Evolutionary conservation across 2,113 vertebrate genomes (phyloP).

Genomic region (Chunga burmeisteri): DNA sequence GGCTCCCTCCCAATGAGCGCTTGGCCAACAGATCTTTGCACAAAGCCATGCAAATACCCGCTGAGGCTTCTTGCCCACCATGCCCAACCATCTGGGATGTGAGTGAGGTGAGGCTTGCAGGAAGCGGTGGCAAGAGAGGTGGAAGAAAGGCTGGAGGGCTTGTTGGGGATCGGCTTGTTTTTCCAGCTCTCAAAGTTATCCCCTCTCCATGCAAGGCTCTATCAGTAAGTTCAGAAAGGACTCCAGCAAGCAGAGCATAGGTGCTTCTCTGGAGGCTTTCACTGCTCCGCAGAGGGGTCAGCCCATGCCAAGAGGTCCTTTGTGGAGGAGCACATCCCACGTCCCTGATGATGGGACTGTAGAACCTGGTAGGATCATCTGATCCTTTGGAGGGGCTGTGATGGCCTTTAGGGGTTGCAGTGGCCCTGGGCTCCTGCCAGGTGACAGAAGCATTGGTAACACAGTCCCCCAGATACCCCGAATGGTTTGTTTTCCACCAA

Average conservation of each 20-base stretch:
- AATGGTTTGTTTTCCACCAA: background rate
- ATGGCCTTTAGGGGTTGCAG: background rate
- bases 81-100: background rate
- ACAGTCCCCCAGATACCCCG: no score
- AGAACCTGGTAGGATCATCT: background rate
- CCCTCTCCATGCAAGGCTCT: background rate
- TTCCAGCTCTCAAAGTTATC: background rate
- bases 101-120: rapidly evolving
- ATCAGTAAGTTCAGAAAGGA: background rate
- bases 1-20: background rate
- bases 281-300: background rate
- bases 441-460: background rate
- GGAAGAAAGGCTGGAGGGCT: background rate
- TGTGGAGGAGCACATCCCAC: background rate
- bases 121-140: background rate
- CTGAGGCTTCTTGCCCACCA: rapidly evolving
- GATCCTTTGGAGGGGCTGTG: background rate
- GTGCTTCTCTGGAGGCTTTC: background rate
- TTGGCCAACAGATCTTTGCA: background rate
- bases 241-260: background rate
- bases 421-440: background rate
- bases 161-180: background rate
- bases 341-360: background rate
- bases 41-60: background rate
- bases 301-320: background rate